Evolutionary conservation across 2,797 vertebrate species (phyloP), one percentile per base, ranked within the genome.

Genomic region (Enteromius fasciolatus): DNA sequence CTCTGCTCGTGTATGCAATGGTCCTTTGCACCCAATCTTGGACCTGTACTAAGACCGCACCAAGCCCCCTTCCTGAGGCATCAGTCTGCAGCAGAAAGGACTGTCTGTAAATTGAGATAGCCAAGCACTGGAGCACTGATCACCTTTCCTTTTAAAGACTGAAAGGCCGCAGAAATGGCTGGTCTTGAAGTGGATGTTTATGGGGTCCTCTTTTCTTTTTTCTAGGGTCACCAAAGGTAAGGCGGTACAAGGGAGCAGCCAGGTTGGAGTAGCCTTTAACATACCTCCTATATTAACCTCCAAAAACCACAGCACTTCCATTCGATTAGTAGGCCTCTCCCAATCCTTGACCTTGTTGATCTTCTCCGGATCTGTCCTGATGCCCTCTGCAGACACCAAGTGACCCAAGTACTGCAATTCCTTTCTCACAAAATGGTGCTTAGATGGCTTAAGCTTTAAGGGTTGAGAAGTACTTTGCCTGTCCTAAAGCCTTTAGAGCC

Each of bases 401-500:
- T 73, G 68, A 14, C 78, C 78, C 17, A 52, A n/a, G 28, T 73
- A 73, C 18, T 50, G 69, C n/a, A 39, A 57, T 23, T 61, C 57
- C 31, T 75, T 17, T 5, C 50, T 74, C 0, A 74, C 25, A 0
- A 81, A 41, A 9, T 74, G 68, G 41, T 57, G 64, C 69, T 81
- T 73, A 1, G 44, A 59, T 2, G 57, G 69, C 23, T 73, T 80
- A 25, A 73, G 46, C 14, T 81, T 81, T 17, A 0, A 90, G 81
- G 0, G 83, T 90, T 0, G 85, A 88, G 1, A 90, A 90, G 15
- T 39, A 88, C 20, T 70, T 89, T 5, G 88, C 83, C 7, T 88
- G 83, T 0, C 88, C 86, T n/a, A 89, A 52, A 0, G 85, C 78
- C 1, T 89, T 76, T 5, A 90, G 52, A 2, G 84, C 88, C 70